phyloP scores from a whole-genome alignment of 2,888 invertebrate species.

The Nemapogon koenigi region DNA sequence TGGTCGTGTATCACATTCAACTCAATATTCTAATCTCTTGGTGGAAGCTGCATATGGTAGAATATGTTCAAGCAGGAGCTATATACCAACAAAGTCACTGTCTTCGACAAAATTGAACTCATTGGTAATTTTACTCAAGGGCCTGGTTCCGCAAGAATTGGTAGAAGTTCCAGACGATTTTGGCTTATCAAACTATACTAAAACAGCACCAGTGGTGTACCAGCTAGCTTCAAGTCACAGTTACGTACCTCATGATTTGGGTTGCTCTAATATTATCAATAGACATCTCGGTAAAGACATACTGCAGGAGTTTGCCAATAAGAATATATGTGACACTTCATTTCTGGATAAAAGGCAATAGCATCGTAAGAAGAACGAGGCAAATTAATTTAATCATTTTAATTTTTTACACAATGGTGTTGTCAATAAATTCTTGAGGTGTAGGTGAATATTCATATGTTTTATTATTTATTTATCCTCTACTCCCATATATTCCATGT shows the following conservation, averaged over 20 bases:
- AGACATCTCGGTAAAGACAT: constrained; percentile 24
- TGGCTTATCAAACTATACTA: constrained; percentile 22
- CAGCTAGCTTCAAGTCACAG: constrained; percentile 23
- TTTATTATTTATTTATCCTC: too few relatives aligned
- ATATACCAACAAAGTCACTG: constrained; percentile 14
- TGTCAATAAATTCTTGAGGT: too few relatives aligned
- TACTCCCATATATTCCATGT: too few relatives aligned
- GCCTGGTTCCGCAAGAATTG: constrained; percentile 9
- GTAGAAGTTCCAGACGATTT: background rate
- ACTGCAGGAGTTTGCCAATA: constrained; percentile 24
- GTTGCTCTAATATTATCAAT: constrained; percentile 29
- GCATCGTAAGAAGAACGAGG: too few relatives aligned
- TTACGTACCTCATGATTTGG: constrained; percentile 20
- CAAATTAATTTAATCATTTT: too few relatives aligned
- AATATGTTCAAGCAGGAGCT: constrained; percentile 19
- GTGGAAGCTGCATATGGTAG: constrained; percentile 24
- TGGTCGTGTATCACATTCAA: constrained; percentile 23
- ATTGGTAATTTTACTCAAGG: constrained; percentile 24
- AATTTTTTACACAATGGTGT: too few relatives aligned
- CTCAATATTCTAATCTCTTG: constrained; percentile 26
- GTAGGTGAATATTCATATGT: too few relatives aligned
- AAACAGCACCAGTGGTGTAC: constrained; percentile 21
- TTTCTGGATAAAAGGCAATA: constrained; percentile 22
- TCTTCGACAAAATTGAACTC: constrained; percentile 21
- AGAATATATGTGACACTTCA: constrained; percentile 31